phyloP scores from a whole-genome alignment of 2,797 vertebrate species.

The Dicrostonyx torquatus region DNA sequence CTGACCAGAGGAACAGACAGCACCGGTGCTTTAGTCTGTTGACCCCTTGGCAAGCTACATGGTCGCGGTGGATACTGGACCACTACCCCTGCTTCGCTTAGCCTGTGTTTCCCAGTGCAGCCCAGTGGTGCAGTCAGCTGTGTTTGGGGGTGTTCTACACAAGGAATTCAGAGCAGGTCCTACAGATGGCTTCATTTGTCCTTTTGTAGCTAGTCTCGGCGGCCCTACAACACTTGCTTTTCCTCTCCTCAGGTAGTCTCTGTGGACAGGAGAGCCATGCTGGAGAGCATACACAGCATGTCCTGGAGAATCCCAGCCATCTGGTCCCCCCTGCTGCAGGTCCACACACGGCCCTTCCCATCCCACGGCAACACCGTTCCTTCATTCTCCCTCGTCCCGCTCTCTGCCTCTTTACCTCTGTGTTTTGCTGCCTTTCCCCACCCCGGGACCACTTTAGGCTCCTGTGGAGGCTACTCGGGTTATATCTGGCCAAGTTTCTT shows the following conservation, averaged over 20 bases:
- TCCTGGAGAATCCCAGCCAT: background rate
- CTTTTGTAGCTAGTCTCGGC: background rate
- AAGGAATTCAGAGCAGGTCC: background rate
- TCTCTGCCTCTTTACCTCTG: no score
- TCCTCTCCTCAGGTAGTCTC: background rate
- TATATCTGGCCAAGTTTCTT: background rate
- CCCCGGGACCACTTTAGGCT: background rate
- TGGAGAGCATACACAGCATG: no score
- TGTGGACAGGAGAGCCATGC: background rate
- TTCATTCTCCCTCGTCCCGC: accelerated
- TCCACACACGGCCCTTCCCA: no score
- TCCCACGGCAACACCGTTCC: background rate
- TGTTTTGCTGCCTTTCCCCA: no score
- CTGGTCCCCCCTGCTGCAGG: no score
- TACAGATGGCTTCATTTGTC: no score
- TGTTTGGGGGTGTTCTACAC: background rate
- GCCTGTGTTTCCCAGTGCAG: background rate
- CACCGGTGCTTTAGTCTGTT: background rate
- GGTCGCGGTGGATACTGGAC: background rate
- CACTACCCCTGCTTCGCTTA: background rate
- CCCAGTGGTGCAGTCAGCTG: background rate
- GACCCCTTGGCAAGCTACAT: no score
- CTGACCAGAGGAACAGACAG: no score
- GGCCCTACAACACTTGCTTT: background rate
- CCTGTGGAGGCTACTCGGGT: background rate